phyloP scores from a whole-genome alignment of 2,797 vertebrate species.

The Stomatorhinus walkeri region DNA sequence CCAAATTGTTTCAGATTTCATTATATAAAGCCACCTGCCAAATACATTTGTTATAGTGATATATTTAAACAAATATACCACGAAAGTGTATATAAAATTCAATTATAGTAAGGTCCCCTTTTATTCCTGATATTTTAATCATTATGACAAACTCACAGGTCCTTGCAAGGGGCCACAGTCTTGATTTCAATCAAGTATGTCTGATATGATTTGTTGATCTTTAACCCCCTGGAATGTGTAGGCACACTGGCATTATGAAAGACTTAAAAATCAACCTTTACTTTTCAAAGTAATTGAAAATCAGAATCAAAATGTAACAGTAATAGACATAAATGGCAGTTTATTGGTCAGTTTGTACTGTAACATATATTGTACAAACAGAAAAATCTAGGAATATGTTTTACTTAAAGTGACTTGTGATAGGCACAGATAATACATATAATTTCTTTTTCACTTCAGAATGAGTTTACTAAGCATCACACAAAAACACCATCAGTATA shows the following conservation, averaged over 20 bases:
- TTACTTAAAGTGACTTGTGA: conserved; percentile 35
- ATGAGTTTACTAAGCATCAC: conserved; percentile 31
- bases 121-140: background rate
- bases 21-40: background rate
- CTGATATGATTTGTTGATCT: background rate
- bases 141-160: background rate
- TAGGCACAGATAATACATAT: conserved; percentile 31
- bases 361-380: conserved; percentile 20
- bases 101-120: background rate
- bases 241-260: background rate
- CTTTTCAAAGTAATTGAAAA: background rate
- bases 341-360: conserved; percentile 18
- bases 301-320: background rate
- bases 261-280: background rate
- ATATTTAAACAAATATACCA: background rate
- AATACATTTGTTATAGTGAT: background rate
- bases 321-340: conserved; percentile 24
- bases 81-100: background rate
- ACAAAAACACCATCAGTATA: conserved; percentile 29
- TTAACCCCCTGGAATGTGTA: background rate
- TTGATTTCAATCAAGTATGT: background rate
- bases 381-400: conserved; percentile 13
- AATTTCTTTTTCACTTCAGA: conserved; percentile 15
- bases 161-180: background rate
- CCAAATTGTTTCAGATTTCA: background rate